A percentile compares a stretch with the other conserved stretches of the same genome.
Conservation (phyloP, 2,797 vertebrate species). For the Intellagama lesueurii region DNA sequence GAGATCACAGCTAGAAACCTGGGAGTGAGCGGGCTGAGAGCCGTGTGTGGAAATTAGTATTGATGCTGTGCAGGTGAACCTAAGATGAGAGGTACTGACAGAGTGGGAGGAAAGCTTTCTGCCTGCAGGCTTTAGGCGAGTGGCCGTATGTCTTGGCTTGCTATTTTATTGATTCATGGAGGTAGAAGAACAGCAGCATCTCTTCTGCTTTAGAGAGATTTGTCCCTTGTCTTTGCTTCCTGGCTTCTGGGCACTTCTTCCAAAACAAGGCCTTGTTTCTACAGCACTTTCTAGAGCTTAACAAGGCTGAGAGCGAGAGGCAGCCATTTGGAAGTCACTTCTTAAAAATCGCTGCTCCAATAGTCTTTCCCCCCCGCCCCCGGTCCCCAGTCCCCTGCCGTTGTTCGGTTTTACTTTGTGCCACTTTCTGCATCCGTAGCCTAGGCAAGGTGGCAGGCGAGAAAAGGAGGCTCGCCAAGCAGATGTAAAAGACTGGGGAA, state of each 20-base stretch:
- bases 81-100: slow-evolving; percentile 39
- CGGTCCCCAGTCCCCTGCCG: slow-evolving; percentile 19
- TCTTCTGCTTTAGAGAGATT: slow-evolving; percentile 33
- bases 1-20: slow-evolving; percentile 29
- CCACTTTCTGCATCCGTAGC: too few relatives aligned
- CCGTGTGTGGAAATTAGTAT: not conserved
- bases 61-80: slow-evolving; percentile 55
- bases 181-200: slow-evolving; percentile 50
- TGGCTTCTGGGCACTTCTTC: slow-evolving; percentile 9
- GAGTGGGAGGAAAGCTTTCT: slow-evolving; percentile 20
- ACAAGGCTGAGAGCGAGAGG: not conserved
- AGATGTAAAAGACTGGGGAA: too few relatives aligned
- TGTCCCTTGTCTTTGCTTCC: slow-evolving; percentile 53
- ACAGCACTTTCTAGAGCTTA: not conserved
- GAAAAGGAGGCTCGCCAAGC: too few relatives aligned
- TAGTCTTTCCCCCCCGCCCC: too few relatives aligned
- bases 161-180: slow-evolving; percentile 36
- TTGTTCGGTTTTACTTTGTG: slow-evolving; percentile 21
- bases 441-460: too few relatives aligned
- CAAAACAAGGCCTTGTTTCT: slow-evolving; percentile 31
- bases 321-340: not conserved
- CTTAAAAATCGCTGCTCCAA: too few relatives aligned
- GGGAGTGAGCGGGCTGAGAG: accelerated
- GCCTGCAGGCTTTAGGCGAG: slow-evolving; percentile 42
- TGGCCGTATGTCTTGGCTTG: slow-evolving; percentile 49